Evolutionary conservation across 2,797 vertebrate species (phyloP), one percentile per base, ranked within the genome.

Genomic region (Crocidura indochinensis): DNA sequence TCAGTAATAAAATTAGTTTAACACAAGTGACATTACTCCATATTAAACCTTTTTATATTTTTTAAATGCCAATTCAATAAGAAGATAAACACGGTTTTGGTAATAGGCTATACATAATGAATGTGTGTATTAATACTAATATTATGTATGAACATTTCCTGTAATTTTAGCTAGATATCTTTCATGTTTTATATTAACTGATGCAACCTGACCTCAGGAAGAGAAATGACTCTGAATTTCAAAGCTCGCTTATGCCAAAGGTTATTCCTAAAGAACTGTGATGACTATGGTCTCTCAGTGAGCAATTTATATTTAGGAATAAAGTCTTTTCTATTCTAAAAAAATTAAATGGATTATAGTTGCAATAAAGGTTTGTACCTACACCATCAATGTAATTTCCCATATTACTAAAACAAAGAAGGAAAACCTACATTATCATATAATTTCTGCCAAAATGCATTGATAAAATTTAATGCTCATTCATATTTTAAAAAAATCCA

Each of bases 21-120:
- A 90, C 84, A 64, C 29, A 83, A 79, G 19, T 77, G 53, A 19
- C 64, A 29, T 65, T 77, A 38, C 71, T 86, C 56, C 31, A 93
- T 17, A 27, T 91, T 62, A 79, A 73, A 17, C 10, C 69, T 20
- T 60, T 60, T 60, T 8, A 60, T 60, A 9, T 20, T 20, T 60
- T 19, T 60, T 85, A 73, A 86, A n/a, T 75, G 51, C 83, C 14
- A 81, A 6, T 75, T 49, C 31, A 79, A 15, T 60, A 91, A 49
- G 12, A 91, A 53, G 19, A 20, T 71, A 53, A 17, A 31, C 3
- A 69, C 5, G 60, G 69, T 31, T 12, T 29, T 67, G 84, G 19
- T 73, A 44, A 31, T 74, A 29, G 12, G 31, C 12, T 87, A 3
- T 72, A 64, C 75, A 78, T 8, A 84, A 56, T 73, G 72, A 80